Percentiles rank a stretch among this genome's conserved stretches.
phyloP scores from a whole-genome alignment of 1,140 invertebrate genomes.

The Popillia japonica region DNA sequence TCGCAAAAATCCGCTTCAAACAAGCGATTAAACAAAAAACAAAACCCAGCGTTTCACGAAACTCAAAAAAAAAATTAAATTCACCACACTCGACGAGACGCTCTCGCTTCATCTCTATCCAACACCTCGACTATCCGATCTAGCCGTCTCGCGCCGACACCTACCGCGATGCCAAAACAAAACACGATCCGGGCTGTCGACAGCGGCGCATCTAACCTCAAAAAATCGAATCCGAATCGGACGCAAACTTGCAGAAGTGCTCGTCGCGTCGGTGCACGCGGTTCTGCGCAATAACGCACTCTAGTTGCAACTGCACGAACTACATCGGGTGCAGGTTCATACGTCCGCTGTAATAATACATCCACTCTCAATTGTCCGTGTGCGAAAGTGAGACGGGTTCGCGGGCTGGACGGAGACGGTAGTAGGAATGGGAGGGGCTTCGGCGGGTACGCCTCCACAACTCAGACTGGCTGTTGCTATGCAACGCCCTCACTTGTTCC shows the following conservation, averaged over 20 bases:
- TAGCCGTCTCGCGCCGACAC: not conserved
- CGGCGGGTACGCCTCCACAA: not conserved
- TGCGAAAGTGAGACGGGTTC: no score
- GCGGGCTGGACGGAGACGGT: not conserved
- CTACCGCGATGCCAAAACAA: constrained; percentile 13
- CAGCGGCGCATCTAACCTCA: constrained; percentile 1
- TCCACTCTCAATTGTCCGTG: no score
- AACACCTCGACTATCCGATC: not conserved
- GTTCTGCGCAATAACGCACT: constrained; percentile 14
- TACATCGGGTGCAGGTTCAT: not conserved
- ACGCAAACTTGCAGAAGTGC: not conserved
- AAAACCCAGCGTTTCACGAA: not conserved
- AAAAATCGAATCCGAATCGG: not conserved
- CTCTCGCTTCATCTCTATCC: not conserved
- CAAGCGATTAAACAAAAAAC: not conserved
- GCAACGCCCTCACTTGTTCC: constrained; percentile 38
- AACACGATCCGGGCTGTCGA: not conserved
- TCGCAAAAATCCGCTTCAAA: no score
- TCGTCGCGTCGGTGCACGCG: not conserved
- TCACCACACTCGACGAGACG: not conserved
- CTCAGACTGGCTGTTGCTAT: constrained; percentile 40
- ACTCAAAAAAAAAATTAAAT: not conserved
- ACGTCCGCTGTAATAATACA: not conserved
- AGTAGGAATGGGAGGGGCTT: not conserved
- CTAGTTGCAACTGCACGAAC: not conserved